phyloP scores from a whole-genome alignment of 2,888 invertebrate species.

The Chrysolina haemoptera region DNA sequence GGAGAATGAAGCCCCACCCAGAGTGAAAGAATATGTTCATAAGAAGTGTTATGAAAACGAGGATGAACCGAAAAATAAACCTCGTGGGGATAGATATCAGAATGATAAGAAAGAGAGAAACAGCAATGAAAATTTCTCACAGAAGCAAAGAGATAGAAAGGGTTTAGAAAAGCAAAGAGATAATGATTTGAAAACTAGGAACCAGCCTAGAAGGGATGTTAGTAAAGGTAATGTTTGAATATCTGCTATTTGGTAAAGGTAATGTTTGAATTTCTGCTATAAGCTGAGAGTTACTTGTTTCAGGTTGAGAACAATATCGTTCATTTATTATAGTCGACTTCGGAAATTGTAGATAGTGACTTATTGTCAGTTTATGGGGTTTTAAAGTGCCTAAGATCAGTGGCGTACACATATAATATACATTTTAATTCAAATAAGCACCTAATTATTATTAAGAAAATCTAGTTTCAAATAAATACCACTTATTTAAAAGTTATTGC shows the following conservation, averaged over 20 bases:
- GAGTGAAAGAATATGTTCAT: slow-evolving; percentile 52
- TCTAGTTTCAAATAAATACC: too few relatives aligned
- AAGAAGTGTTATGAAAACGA: slow-evolving; percentile 16
- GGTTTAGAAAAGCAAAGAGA: neutral
- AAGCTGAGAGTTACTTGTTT: too few relatives aligned
- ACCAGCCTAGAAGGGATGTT: neutral
- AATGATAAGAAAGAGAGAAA: neutral
- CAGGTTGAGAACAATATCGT: too few relatives aligned
- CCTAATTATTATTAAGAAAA: too few relatives aligned
- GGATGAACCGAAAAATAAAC: slow-evolving; percentile 18
- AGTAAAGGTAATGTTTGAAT: slow-evolving; percentile 9
- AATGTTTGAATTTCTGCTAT: neutral
- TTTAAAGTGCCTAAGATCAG: too few relatives aligned
- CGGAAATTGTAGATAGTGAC: too few relatives aligned
- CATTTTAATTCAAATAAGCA: too few relatives aligned
- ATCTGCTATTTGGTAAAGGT: neutral
- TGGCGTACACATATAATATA: too few relatives aligned
- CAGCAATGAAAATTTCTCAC: slow-evolving; percentile 8
- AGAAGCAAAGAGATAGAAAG: slow-evolving; percentile 8
- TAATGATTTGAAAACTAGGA: neutral
- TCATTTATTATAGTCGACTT: too few relatives aligned
- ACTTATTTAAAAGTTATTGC: too few relatives aligned
- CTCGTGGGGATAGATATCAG: slow-evolving; percentile 4
- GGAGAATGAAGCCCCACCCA: slow-evolving; percentile 49
- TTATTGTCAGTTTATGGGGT: too few relatives aligned